Base-by-base conservation (phyloP, 2,797 vertebrate species). In the Onychomys arenicola region DNA sequence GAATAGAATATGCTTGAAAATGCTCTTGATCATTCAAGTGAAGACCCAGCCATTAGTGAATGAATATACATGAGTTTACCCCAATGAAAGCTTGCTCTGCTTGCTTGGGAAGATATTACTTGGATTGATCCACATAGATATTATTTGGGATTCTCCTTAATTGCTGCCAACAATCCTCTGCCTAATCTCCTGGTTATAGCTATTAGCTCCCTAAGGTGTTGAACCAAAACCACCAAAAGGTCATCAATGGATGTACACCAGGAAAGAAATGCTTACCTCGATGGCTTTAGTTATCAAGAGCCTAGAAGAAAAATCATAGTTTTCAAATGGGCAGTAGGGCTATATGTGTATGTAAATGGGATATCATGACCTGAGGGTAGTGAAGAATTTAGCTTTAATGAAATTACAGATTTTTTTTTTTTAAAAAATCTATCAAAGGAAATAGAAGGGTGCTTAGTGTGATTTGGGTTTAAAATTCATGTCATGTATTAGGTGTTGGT, bases 391-490 rank as follows among this genome's bases (percentile, higher is more conserved):
- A 78, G 37, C 23, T 88, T 73, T 80, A 13, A 71, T 69, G 10
- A 75, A 89, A 57, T 43, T 78, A 1, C 6, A 57, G 10, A 55
- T 14, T 67, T 46, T 34, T n/a, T 55, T 55, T 16, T n/a, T n/a
- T n/a, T n/a, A n/a, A n/a, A 90, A 37, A 46, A 32, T 27, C 8
- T 80, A 43, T 80, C 27, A 67, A 91, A 78, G 17, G 25, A 69
- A 69, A 69, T n/a, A 1, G 16, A 17, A 69, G 34, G 19, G 23
- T 32, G 17, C 1, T 59, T 57, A 71, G 19, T 57, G 32, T 81
- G 57, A 11, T n/a, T 85, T 85, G 84, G 11, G 82, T 77, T 96
- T 82, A 37, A 94, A 87, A 83, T 71, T 82, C 57, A 76, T 7
- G 23, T 3, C 32, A 82, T 21, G 3, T 76, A 10, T 17, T 81